These are phyloP conservation scores for Crematogaster levior DNA, from an alignment of 2,888 invertebrate species.

Conservation along the genomic window DNA sequence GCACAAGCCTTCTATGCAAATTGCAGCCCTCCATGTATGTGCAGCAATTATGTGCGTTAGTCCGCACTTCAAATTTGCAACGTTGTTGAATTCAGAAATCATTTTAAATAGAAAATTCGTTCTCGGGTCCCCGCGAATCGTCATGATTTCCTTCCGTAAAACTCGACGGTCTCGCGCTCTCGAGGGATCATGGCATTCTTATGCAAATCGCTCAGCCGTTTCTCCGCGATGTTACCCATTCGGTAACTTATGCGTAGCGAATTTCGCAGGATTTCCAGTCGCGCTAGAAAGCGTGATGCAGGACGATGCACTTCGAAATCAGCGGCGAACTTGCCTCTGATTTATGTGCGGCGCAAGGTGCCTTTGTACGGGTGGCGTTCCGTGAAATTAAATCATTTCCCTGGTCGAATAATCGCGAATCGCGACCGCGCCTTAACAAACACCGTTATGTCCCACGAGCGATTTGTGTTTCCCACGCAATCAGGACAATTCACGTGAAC, in stretches of 20 bases:
- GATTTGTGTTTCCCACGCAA: conserved; percentile 39
- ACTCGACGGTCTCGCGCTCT: background rate
- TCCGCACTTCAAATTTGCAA: conserved; percentile 22
- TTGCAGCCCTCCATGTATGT: conserved; percentile 66
- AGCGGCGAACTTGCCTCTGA: conserved; percentile 14
- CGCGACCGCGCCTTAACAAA: conserved; percentile 41
- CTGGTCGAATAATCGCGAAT: conserved; percentile 6
- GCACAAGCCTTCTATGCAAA: conserved; percentile 75
- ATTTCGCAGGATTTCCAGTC: conserved; percentile 52
- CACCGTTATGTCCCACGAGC: conserved; percentile 45
- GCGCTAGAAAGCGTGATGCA: conserved; percentile 16
- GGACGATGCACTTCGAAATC: conserved; percentile 18
- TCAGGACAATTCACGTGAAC: background rate
- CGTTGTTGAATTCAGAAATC: conserved; percentile 12
- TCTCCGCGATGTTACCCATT: conserved; percentile 46
- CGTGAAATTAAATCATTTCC: conserved; percentile 59
- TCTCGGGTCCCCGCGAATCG: conserved; percentile 20
- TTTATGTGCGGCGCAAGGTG: conserved; percentile 25
- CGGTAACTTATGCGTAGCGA: conserved; percentile 28
- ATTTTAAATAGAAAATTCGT: conserved; percentile 50
- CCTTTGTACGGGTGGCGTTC: background rate
- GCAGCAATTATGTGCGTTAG: conserved; percentile 36
- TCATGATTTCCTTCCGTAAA: background rate
- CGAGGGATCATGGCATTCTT: conserved; percentile 46
- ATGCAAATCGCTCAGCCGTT: conserved; percentile 48